phyloP scores from a whole-genome alignment of 2,888 invertebrate genomes.

The Apomyelois bistriatella region DNA sequence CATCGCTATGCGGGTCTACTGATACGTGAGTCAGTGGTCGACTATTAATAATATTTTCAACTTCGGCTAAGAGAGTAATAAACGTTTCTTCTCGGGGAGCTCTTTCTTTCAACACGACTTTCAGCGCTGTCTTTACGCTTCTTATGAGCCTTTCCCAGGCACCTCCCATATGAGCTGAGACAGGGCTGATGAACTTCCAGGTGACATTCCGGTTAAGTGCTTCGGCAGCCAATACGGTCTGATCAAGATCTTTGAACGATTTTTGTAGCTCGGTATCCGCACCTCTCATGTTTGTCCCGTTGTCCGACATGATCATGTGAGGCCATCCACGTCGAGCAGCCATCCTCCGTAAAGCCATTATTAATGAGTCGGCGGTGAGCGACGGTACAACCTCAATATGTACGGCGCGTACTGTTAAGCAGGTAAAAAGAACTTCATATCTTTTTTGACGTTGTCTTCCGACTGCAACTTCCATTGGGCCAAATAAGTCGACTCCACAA shows the following conservation, averaged over 20 bases:
- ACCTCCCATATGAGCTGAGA: constrained; percentile 12
- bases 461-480: constrained; percentile 24
- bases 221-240: background rate
- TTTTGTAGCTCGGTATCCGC: constrained; percentile 19
- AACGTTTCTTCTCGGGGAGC: constrained; percentile 18
- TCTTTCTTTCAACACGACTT: constrained; percentile 10
- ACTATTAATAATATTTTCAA: constrained; percentile 14
- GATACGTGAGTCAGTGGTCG: constrained; percentile 15
- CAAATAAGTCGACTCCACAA: constrained; percentile 27
- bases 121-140: constrained; percentile 16
- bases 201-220: constrained; percentile 1
- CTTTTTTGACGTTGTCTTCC: constrained; percentile 21
- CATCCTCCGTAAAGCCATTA: constrained; percentile 24
- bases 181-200: constrained; percentile 21
- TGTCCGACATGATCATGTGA: too few relatives aligned
- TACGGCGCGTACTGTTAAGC: constrained; percentile 25
- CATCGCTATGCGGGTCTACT: background rate
- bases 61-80: constrained; percentile 15
- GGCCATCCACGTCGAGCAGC: constrained; percentile 24
- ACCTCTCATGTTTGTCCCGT: too few relatives aligned
- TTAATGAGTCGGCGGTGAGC: too few relatives aligned
- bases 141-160: constrained; percentile 18
- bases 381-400: too few relatives aligned
- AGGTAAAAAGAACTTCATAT: constrained; percentile 28
- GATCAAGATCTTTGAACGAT: constrained; percentile 15